These are phyloP conservation scores for Tetraodon nigroviridis DNA, from an alignment of 2,113 vertebrate species.

Conservation along the genomic window DNA sequence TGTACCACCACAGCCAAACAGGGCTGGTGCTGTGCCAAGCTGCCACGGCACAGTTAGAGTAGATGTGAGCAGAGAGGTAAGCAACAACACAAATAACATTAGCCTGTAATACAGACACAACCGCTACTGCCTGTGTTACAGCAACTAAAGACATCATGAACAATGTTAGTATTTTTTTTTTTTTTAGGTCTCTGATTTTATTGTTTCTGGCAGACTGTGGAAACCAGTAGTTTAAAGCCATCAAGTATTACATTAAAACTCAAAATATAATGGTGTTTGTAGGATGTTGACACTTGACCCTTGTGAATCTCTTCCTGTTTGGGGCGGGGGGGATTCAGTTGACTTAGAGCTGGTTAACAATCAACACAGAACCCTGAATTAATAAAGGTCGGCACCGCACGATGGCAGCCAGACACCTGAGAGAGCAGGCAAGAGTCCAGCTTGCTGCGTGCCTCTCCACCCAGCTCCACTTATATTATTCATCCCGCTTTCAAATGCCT, in stretches of 20 bases:
- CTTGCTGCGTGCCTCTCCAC: conserved; percentile 53
- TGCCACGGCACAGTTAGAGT: conserved; percentile 50
- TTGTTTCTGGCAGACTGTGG: conserved; percentile 32
- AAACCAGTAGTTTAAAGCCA: conserved; percentile 21
- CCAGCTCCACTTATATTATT: conserved; percentile 69
- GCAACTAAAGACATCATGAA: conserved; percentile 13
- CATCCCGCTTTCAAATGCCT: conserved; percentile 73
- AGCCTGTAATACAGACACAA: conserved; percentile 45
- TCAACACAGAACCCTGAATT: conserved; percentile 16
- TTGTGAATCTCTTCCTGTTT: conserved; percentile 56
- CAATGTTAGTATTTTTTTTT: background rate
- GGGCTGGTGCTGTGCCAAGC: conserved; percentile 59
- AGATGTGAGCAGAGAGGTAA: conserved; percentile 20
- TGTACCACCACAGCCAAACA: conserved; percentile 70
- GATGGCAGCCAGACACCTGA: conserved; percentile 73
- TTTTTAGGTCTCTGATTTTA: conserved; percentile 1
- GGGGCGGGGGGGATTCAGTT: conserved; percentile 57
- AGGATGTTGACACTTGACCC: conserved; percentile 62
- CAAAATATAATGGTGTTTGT: no score
- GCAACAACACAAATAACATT: conserved; percentile 56
- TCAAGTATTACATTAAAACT: conserved; percentile 42
- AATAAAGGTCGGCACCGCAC: conserved; percentile 57
- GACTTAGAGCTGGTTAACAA: conserved; percentile 59
- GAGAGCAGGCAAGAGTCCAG: conserved; percentile 63
- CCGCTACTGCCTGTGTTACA: conserved; percentile 32